Evolutionary conservation across 1,140 invertebrate genomes (phyloP).

Genomic region (Mylabris phalerata): DNA sequence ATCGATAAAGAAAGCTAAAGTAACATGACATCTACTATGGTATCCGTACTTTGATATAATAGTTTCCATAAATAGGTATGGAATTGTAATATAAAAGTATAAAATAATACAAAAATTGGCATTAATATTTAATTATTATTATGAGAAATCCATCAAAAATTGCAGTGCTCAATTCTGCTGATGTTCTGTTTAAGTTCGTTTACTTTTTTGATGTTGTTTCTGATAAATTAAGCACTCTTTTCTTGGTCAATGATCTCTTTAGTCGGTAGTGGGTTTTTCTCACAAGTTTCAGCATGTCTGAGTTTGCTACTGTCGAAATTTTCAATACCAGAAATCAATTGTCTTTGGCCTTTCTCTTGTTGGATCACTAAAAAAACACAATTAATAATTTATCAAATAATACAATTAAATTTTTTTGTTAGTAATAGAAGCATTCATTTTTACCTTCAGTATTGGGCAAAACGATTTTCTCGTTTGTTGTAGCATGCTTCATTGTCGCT

Average conservation of each 20-base stretch:
- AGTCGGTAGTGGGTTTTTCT: slow-evolving; percentile 78
- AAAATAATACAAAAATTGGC: slow-evolving; percentile 35
- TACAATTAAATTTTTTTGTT: neutral
- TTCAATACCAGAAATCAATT: slow-evolving; percentile 81
- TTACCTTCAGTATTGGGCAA: slow-evolving; percentile 68
- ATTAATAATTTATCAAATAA: neutral
- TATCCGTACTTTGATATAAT: slow-evolving; percentile 2
- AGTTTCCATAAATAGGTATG: slow-evolving; percentile 28
- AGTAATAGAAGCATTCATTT: slow-evolving; percentile 1
- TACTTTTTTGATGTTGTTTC: too few species aligned
- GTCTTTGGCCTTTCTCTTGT: slow-evolving; percentile 78
- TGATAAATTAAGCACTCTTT: slow-evolving; percentile 44
- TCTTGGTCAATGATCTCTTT: slow-evolving; percentile 72
- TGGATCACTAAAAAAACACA: slow-evolving; percentile 62
- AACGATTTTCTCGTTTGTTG: slow-evolving; percentile 68
- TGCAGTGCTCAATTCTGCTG: neutral
- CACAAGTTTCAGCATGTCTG: slow-evolving; percentile 82
- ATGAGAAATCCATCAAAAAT: neutral
- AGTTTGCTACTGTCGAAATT: slow-evolving; percentile 78
- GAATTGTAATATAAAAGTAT: slow-evolving; percentile 34
- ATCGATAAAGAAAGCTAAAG: slow-evolving; percentile 16
- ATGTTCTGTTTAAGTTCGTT: neutral
- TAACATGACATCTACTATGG: slow-evolving; percentile 18
- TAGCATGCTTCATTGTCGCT: slow-evolving; percentile 65
- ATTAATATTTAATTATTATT: slow-evolving; percentile 2